A percentile compares a stretch with the other conserved stretches of the same genome.
These are phyloP conservation scores for Papilio demoleus DNA, from an alignment of 2,888 invertebrate species.

Conservation along the genomic window DNA sequence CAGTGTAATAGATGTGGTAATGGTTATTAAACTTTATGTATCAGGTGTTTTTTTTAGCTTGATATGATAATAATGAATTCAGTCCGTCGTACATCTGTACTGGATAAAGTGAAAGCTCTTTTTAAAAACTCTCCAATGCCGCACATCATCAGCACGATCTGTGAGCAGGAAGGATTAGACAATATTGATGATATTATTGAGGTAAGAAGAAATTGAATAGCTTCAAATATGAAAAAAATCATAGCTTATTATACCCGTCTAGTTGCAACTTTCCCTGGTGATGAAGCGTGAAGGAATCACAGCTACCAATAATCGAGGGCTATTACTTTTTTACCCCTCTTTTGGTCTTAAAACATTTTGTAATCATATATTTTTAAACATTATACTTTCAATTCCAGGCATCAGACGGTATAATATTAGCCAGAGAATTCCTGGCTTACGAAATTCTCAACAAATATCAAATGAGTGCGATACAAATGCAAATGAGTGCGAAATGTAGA, in stretches of 20 bases:
- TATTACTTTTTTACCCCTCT: too few relatives aligned
- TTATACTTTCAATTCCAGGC: constrained; percentile 52
- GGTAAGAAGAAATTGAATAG: constrained; percentile 45
- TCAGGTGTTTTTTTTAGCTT: constrained; percentile 46
- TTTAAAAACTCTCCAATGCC: constrained; percentile 51
- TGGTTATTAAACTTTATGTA: too few relatives aligned
- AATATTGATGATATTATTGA: constrained; percentile 61
- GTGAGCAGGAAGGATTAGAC: constrained; percentile 61
- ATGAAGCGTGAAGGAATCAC: background rate
- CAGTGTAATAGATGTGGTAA: too few relatives aligned
- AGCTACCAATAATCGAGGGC: too few relatives aligned
- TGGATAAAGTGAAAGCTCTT: constrained; percentile 49
- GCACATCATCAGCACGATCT: constrained; percentile 57
- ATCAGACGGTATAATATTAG: constrained; percentile 64
- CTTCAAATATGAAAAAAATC: background rate
- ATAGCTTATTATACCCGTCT: background rate
- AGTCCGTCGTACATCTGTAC: constrained; percentile 49
- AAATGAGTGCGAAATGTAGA: constrained; percentile 64
- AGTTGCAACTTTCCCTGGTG: background rate
- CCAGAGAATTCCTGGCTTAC: constrained; percentile 64
- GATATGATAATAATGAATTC: constrained; percentile 57
- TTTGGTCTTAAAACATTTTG: too few relatives aligned
- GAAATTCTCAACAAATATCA: constrained; percentile 54
- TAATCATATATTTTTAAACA: too few relatives aligned
- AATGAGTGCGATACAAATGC: constrained; percentile 64